Evolutionary conservation across 2,888 invertebrate species (phyloP), one percentile per base, ranked within the genome.

Genomic region (Ophion ventricosus): DNA sequence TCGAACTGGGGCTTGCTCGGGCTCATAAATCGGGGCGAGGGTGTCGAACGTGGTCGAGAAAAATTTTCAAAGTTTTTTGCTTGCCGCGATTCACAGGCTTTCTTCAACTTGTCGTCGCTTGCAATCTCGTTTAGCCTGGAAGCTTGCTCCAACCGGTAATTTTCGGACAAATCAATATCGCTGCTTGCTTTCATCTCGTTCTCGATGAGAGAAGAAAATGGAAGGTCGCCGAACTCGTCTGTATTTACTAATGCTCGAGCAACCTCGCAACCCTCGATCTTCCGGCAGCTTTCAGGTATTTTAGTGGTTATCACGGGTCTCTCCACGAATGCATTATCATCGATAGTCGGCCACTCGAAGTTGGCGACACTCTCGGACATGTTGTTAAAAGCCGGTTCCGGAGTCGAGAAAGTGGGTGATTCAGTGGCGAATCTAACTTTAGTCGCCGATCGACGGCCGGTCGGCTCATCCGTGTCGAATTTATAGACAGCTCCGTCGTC

Each of bases 381-480:
- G 10, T 86, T 69, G 7, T 86, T 82, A 8, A 85, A 57, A 59
- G 87, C 84, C 4, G 77, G 29, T n/a, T 90, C 89, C 0, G 88
- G 85, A 8, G 86, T 87, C 4, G 89, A 88, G 10, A 87, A 63
- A 26, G 85, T 89, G 2, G 91, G 89, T 7, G 91, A 88, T 29
- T 92, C 91, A 2, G 92, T 89, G 14, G 89, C 85, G 85, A 93
- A 93, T 74, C 90, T 88, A 4, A 93, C 93, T 79, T 87, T 91
- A 0, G 91, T 85, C 23, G 84, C 84, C 1, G 82, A 77, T 26
- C 76, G 79, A 17, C 49, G 20, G 8, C 35, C 54, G 1, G 20
- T 54, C 0, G 73, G 72, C 11, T 84, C 84, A n/a, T 73, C 72
- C 3, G 14, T 59, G 14, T 67, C 67, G 11, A 78, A 75, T 10